Base-by-base conservation (phyloP, 2,888 invertebrate genomes). In the Temnothorax unifasciatus region DNA sequence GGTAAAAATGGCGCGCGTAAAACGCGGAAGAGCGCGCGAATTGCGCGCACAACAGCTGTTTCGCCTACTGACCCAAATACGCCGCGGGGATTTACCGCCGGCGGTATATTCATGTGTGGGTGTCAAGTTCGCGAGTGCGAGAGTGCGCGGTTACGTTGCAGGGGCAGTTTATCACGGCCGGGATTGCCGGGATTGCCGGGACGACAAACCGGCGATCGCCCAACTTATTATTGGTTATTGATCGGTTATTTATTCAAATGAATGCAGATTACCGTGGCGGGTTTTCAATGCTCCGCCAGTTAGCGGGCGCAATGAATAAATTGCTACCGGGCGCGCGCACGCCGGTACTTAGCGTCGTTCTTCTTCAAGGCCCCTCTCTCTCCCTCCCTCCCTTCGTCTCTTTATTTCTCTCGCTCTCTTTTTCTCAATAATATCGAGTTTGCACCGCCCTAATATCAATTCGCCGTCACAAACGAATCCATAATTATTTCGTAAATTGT, bases 211-310 rank as follows among this genome's bases (percentile, higher is more conserved):
- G 92, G 90, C 92, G 92, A 93, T 93, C 93, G 94, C 90, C 90
- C 90, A 92, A 93, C 93, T 94, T 94, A 94, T 94, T 94, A 94
- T 94, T 93, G 93, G 93, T 94, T 95, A 95, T 94, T 93, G 94
- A 95, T 95, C 94, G 94, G 92, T 94, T 94, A 94, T 95, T 95
- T 94, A 95, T 94, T 95, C 94, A 94, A 95, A 95, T 94, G 93
- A 94, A 94, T 95, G 94, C 94, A 94, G 94, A 95, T 94, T 95
- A 94, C 93, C 92, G 92, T 93, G 93, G 93, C 92, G 92, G 93
- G 92, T 93, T 94, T 94, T 94, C 94, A 94, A 94, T 94, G 92
- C 93, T 90, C 90, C 91, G 90, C 93, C 94, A 94, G 94, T 94
- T 94, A 94, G 92, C 93, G 92, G 91, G 92, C 92, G 94, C 94